phyloP scores from a whole-genome alignment of 2,113 vertebrate genomes.

The Pseudolaguvia tuberculata region DNA sequence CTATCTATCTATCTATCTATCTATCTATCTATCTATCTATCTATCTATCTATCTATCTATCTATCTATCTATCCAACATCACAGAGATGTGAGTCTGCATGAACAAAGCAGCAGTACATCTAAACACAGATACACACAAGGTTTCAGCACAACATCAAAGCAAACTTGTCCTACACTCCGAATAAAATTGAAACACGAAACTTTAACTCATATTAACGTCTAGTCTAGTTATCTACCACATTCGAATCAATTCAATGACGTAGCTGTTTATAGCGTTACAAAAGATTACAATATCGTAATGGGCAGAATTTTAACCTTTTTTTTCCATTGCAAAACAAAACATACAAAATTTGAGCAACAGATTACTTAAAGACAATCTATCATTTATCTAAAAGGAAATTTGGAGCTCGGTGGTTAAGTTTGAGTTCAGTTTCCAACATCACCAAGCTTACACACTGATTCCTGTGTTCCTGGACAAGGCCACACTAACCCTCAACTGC shows the following conservation, averaged over 20 bases:
- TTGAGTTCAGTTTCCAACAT: too few species aligned
- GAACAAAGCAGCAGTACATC: background rate
- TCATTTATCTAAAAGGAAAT: too few species aligned
- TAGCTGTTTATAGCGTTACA: background rate
- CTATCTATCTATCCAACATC: background rate
- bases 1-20: too few species aligned
- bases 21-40: too few species aligned
- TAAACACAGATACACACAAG: background rate
- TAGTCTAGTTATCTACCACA: background rate
- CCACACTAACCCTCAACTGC: too few species aligned
- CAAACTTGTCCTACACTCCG: slow-evolving; percentile 2
- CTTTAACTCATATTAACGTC: slow-evolving; percentile 11
- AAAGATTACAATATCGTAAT: background rate
- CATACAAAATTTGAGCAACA: too few species aligned
- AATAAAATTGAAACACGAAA: slow-evolving; percentile 31
- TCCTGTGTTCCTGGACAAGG: too few species aligned
- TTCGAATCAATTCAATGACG: background rate
- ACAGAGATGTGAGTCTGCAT: background rate
- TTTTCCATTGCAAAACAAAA: too few species aligned
- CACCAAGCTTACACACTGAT: too few species aligned
- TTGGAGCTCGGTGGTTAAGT: too few species aligned
- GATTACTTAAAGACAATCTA: too few species aligned
- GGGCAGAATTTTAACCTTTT: background rate
- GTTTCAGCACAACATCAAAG: background rate
- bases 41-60: too few species aligned